phyloP scores from a whole-genome alignment of 2,113 vertebrate species.

The Alethe diademata region DNA sequence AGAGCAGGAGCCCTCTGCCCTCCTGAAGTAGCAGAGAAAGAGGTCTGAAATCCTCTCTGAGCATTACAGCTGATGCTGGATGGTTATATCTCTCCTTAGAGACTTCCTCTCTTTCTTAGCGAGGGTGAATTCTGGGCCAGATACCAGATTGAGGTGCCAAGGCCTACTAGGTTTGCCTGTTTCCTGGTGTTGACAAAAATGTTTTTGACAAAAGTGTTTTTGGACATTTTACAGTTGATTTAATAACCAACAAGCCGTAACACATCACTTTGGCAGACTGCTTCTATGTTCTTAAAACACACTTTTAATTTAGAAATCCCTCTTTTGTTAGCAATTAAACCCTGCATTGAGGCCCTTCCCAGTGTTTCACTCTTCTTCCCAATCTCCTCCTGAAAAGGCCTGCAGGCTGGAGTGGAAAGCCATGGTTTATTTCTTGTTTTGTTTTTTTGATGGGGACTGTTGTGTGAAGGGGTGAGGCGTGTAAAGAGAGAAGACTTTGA shows the following conservation, averaged over 20 bases:
- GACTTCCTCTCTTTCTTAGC: neutral
- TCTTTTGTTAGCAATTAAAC: neutral
- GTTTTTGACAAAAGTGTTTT: neutral
- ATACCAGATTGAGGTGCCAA: neutral
- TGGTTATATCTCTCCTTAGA: neutral
- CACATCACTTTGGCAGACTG: neutral
- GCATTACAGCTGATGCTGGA: neutral
- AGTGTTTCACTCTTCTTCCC: neutral
- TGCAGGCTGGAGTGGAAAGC: conserved; percentile 25
- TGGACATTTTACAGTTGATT: neutral
- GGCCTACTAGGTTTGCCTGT: neutral
- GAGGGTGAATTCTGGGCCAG: neutral
- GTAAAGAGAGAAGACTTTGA: conserved; percentile 94
- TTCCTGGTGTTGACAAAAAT: neutral
- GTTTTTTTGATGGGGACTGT: conserved; percentile 45
- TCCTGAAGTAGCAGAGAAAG: neutral
- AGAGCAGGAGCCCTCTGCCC: neutral
- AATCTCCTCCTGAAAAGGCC: neutral
- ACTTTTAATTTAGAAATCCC: neutral
- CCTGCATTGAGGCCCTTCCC: neutral
- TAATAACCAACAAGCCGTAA: neutral
- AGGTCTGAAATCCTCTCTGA: neutral
- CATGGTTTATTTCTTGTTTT: conserved; percentile 50
- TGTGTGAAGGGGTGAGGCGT: conserved; percentile 85
- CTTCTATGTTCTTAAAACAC: neutral